Base-by-base conservation (phyloP, 2,888 invertebrate genomes). In the Petrolisthes cinctipes region DNA sequence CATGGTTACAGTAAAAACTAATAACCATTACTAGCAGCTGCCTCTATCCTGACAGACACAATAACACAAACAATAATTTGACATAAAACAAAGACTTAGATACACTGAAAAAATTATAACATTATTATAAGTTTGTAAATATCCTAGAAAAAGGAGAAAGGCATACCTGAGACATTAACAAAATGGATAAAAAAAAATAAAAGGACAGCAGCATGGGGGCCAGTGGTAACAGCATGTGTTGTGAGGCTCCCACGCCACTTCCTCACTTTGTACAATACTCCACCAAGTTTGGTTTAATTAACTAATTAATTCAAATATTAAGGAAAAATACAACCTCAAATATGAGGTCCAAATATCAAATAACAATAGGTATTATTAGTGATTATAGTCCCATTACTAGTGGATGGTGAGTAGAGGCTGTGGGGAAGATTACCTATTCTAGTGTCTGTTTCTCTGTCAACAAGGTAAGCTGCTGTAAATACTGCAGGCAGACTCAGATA, bases 161-260 rank as follows among this genome's bases (percentile, higher is more conserved):
- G 83, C 87, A 84, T 88, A 88, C 87, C 87, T 88, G 87, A 88
- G 87, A 88, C 87, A 88, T 88, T 75, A 88, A 88, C 87, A 88
- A 88, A 88, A 88, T 88, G 75, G 87, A 78, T 87, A 61, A 86
- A 86, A 75, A 61, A 76, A 61, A 86, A 80, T 57, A 61, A 75
- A 81, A 76, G 82, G 75, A 82, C 81, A 23, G 68, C 61, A 76
- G 66, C 66, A 51, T 54, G 56, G 80, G 61, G 75, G 82, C 82
- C 82, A 82, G 86, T 82, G 76, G 82, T 82, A 76, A 82, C 86
- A 82, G 61, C n/a, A 61, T 56, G 75, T 73, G 75, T 73, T 86
- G 75, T 23, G 66, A 23, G 79, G 68, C 79, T 79, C 79, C 78
- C 57, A 80, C 83, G 56, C 83, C 73, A 80, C 87, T 81, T 56